phyloP scores from a whole-genome alignment of 2,797 vertebrate genomes.

The Enteromius fasciolatus region DNA sequence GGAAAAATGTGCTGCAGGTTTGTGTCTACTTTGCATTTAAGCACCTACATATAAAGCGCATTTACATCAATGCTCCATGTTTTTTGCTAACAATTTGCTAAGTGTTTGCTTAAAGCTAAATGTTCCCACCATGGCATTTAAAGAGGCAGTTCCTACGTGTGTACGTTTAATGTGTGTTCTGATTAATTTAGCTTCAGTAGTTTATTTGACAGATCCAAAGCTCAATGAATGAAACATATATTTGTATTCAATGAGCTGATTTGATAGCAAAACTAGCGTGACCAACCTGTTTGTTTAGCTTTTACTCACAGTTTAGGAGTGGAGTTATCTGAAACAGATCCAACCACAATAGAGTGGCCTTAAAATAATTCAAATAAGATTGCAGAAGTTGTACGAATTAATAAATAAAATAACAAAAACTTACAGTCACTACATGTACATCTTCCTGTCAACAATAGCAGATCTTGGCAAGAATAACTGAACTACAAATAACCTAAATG shows the following conservation, averaged over 20 bases:
- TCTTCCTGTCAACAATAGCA: neutral
- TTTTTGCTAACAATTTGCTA: slow-evolving; percentile 19
- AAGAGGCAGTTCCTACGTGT: neutral
- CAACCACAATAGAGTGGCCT: neutral
- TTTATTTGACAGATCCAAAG: neutral
- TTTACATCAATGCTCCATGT: neutral
- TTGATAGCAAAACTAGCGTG: neutral
- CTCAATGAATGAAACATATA: neutral
- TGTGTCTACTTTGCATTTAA: neutral
- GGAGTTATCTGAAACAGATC: neutral
- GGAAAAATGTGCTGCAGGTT: neutral
- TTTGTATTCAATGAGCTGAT: neutral
- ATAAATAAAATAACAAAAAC: neutral
- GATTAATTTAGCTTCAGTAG: neutral
- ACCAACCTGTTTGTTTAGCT: neutral
- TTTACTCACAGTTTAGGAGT: neutral
- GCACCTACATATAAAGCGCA: neutral
- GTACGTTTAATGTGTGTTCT: neutral
- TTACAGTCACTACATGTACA: neutral
- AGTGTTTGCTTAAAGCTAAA: slow-evolving; percentile 10
- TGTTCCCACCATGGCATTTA: neutral
- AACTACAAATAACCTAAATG: neutral
- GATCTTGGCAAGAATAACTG: neutral
- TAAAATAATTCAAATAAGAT: neutral
- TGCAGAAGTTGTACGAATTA: neutral